Evolutionary conservation across 2,888 invertebrate species (phyloP), one percentile per base, ranked within the genome.

Genomic region (Megastigmus dorsalis): DNA sequence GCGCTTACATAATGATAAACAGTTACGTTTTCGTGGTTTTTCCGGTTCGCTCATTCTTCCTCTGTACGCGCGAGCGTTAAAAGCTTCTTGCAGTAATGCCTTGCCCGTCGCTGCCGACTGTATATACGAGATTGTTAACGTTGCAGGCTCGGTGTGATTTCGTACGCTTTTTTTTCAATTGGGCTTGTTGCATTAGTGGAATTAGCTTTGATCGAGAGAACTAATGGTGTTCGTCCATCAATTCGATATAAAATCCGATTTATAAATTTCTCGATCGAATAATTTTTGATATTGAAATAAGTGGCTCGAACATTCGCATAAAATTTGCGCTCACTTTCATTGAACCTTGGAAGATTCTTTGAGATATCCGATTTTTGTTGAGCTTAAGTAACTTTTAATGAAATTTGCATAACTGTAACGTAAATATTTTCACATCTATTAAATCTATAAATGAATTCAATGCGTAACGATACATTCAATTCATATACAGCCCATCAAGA

Each of bases 21-120:
- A 52, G 66, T 67, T 67, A 45, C 41, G 38, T 73, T 73, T 67
- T 67, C 72, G 66, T 65, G 66, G 23, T 50, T 74, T 68, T 62
- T 67, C 62, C 62, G 28, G 41, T 45, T 52, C 59, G 18, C 28
- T 3, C 38, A 13, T 13, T 18, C 43, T 10, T 26, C 52, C 1
- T 7, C n/a, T 7, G 33, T 1, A 15, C 36, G n/a, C 36, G n/a
- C 33, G 30, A 26, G 43, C n/a, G 26, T 36, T 45, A 36, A 67
- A 57, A 55, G 33, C 45, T 45, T 57, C 41, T n/a, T 13, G 26
- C 28, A 45, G 33, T 55, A 57, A 18, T 13, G 1, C 4, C 9
- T 2, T 5, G n/a, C 36, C 9, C 18, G 6, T 15, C 13, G 28
- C 1, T 30, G 13, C 1, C 30, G 28, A n/a, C 20, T 20, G 1